Evolutionary conservation across 2,113 vertebrate genomes (phyloP), one percentile per base, ranked within the genome.

Genomic region (Typhlomys cinereus): DNA sequence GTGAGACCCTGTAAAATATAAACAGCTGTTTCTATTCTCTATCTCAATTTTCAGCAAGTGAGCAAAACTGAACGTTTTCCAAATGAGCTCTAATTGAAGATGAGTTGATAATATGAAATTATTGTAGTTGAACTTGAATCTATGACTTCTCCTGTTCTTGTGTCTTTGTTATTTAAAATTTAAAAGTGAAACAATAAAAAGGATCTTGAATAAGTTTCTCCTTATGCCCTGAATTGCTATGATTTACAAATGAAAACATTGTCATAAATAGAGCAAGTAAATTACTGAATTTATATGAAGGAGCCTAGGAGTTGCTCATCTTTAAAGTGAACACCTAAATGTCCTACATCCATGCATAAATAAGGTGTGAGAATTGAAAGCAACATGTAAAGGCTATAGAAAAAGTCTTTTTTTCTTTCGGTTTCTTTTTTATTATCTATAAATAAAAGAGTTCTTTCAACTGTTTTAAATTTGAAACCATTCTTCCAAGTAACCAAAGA

Each of bases 401-500:
- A 34, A 54, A 73, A 80, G 14, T 8, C 29, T 85, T 88, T 66
- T 64, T 39, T 67, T 52, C 67, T 78, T 71, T 73, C n/a, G n/a
- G n/a, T n/a, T 80, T 8, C n/a, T 54, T 86, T 89, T 36, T 61
- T 29, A 76, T 46, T 80, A 94, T 52, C 13, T 66, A 66, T 64
- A 82, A 61, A 48, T 79, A 44, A 78, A 62, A 75, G 83, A 20
- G 1, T 73, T 93, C n/a, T 91, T 39, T 36, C 29, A 34, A 44
- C 31, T 54, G 74, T 70, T 76, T 91, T 79, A 41, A 85, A 83
- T 50, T 48, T 74, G 64, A 36, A 76, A 5, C 34, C 0, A 4
- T 44, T 89, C 39, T 73, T 70, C 39, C 1, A 31, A n/a, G 2
- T 7, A 96, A 92, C 69, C 91, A 64, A 97, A 95, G 98, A 95